phyloP scores from a whole-genome alignment of 2,113 vertebrate genomes.

The Amazona vittata region DNA sequence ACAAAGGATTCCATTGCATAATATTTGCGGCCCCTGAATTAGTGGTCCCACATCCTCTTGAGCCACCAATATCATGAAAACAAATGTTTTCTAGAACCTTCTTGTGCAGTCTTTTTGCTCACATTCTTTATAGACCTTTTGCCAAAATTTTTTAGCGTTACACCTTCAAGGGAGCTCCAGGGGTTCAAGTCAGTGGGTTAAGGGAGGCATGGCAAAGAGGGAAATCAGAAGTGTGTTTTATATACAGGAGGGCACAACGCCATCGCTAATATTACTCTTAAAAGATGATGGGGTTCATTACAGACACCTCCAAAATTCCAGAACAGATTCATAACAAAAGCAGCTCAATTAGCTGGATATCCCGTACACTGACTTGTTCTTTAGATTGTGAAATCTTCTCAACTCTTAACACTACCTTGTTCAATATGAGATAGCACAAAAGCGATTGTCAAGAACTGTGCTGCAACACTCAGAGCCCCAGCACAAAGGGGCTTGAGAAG shows the following conservation, averaged over 20 bases:
- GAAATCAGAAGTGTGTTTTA: not conserved
- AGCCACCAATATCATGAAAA: not conserved
- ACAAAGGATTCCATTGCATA: not conserved
- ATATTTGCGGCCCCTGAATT: not conserved
- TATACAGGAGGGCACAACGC: not conserved
- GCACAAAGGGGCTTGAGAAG: not conserved
- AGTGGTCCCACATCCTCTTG: not conserved
- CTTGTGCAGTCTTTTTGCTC: not conserved
- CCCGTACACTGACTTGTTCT: not conserved
- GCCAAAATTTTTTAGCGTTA: not conserved
- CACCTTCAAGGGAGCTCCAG: not conserved
- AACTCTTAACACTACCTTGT: not conserved
- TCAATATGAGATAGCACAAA: not conserved
- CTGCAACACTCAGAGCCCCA: not conserved
- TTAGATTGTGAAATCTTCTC: not conserved
- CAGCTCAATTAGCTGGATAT: not conserved
- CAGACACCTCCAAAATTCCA: not conserved
- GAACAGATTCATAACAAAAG: not conserved
- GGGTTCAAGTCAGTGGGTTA: not conserved
- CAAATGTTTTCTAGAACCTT: not conserved
- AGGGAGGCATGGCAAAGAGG: not conserved
- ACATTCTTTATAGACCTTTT: not conserved
- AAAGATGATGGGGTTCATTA: not conserved
- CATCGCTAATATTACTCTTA: not conserved
- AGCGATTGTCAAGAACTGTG: not conserved